Evolutionary conservation across 2,797 vertebrate genomes (phyloP).

Genomic region (Centroberyx gerrardi): DNA sequence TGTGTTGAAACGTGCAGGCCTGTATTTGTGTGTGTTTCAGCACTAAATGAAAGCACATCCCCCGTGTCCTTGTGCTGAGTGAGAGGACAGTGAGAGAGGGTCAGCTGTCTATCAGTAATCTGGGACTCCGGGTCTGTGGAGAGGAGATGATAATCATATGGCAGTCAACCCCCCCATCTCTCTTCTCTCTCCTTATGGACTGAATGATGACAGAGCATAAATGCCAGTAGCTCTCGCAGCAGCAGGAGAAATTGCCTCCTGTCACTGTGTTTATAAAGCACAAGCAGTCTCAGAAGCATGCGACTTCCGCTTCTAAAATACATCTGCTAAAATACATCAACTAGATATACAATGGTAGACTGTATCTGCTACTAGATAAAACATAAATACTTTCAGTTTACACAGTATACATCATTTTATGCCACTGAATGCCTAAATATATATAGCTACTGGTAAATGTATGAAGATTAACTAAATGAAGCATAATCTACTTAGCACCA

Average conservation of each 20-base stretch:
- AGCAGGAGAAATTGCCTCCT: constrained; percentile 10
- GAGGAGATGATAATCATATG: neutral
- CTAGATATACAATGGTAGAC: no score
- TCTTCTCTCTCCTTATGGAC: neutral
- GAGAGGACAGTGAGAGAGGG: neutral
- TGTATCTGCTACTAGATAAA: no score
- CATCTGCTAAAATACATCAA: neutral
- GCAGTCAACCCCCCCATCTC: neutral
- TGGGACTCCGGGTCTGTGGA: constrained; percentile 3
- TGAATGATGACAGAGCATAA: constrained; percentile 3
- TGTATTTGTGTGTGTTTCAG: neutral
- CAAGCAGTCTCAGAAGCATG: neutral
- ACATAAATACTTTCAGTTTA: no score
- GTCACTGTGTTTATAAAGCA: constrained; percentile 8
- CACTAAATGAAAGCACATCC: neutral
- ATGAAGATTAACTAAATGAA: no score
- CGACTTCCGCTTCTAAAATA: neutral
- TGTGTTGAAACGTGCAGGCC: neutral
- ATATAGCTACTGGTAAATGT: no score
- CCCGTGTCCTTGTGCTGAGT: neutral
- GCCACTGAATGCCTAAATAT: no score
- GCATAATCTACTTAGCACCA: no score
- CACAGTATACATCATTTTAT: no score
- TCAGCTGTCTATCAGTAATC: neutral
- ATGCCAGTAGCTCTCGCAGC: neutral